phyloP scores from a whole-genome alignment of 2,888 invertebrate species.

The Caenorhabditis macrosperma region DNA sequence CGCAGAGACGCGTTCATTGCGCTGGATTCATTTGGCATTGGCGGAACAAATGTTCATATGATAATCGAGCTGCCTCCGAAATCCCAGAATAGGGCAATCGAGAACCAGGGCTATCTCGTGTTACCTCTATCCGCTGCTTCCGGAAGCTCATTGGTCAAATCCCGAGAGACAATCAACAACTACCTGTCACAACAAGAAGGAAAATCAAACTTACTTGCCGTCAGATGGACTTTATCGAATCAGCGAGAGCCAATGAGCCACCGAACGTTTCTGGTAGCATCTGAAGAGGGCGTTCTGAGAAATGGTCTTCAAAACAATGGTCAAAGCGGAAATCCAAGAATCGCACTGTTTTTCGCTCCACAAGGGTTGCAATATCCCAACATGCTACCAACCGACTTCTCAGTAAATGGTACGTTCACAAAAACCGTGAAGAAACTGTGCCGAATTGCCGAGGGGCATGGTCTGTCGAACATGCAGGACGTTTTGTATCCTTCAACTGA shows the following conservation, averaged over 20 bases:
- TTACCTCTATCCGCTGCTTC: constrained; percentile 66
- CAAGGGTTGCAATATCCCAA: constrained; percentile 74
- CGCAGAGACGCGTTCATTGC: constrained; percentile 37
- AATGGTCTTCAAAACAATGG: neutral
- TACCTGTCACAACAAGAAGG: neutral
- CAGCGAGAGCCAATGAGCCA: constrained; percentile 59
- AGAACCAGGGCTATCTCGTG: neutral
- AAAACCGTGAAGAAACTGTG: constrained; percentile 39
- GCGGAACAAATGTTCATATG: constrained; percentile 77
- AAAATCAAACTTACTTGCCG: neutral
- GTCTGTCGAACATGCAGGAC: constrained; percentile 15
- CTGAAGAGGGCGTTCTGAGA: neutral
- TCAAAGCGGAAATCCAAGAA: constrained; percentile 31
- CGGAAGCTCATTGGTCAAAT: constrained; percentile 17
- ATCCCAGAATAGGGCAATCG: neutral
- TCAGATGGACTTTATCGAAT: constrained; percentile 47
- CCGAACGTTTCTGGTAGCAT: constrained; percentile 50
- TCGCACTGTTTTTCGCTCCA: constrained; percentile 75
- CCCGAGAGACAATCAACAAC: neutral
- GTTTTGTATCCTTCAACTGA: constrained; percentile 12
- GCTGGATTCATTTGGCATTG: constrained; percentile 76
- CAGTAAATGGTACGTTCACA: constrained; percentile 26
- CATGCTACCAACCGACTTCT: constrained; percentile 63
- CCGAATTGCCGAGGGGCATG: constrained; percentile 7
- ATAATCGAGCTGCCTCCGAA: constrained; percentile 44